Conservation (phyloP, 2,797 vertebrate genomes). For the Muscicapa striata region DNA sequence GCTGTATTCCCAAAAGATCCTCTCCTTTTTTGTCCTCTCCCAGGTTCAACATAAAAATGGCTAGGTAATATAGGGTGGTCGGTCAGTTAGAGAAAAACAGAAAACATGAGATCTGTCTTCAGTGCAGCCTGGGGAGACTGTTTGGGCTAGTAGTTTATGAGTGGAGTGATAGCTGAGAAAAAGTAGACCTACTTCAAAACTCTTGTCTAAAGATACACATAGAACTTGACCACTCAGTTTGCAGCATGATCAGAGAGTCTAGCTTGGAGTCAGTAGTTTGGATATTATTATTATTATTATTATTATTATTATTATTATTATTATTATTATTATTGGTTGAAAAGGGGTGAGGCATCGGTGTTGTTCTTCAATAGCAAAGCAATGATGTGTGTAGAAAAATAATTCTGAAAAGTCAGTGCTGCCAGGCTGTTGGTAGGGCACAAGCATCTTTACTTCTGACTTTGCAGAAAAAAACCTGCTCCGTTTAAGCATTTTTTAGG, state of each 20-base stretch:
- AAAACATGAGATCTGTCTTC: not conserved
- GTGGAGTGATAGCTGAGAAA: not conserved
- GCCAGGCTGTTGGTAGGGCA: not conserved
- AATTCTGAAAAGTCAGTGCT: not conserved
- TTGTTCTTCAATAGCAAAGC: not conserved
- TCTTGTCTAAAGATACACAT: not conserved
- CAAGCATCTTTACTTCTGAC: not conserved
- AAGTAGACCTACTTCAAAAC: not conserved
- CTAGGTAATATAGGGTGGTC: not conserved
- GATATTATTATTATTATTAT: not conserved
- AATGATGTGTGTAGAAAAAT: not conserved
- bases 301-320: not conserved
- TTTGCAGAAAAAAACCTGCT: not conserved
- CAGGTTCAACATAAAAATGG: not conserved
- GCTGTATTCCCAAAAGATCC: not conserved
- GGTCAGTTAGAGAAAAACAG: not conserved
- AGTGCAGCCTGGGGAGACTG: not conserved
- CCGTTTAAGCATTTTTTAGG: not conserved
- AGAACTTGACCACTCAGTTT: not conserved
- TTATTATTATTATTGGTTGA: not conserved
- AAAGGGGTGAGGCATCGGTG: not conserved
- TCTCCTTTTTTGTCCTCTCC: not conserved
- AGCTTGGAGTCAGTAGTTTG: not conserved
- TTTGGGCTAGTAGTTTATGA: not conserved
- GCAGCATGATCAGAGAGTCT: not conserved